Percentiles rank a stretch among this genome's conserved stretches.
Conservation (phyloP, 1,140 invertebrate species). For the Lasioglossum albipes region DNA sequence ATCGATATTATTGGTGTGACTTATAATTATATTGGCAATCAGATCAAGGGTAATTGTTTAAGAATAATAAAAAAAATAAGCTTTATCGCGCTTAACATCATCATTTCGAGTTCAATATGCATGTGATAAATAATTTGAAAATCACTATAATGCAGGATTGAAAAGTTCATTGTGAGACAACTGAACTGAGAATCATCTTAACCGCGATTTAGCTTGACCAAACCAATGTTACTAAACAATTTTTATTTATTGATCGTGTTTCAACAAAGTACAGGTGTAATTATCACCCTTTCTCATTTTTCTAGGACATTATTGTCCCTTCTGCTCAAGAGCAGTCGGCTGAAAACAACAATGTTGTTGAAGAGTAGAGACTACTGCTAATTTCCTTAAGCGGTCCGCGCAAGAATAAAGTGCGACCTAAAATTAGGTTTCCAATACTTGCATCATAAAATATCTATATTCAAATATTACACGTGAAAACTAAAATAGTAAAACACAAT, state of each 20-base stretch:
- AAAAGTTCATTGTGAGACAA: too few relatives aligned
- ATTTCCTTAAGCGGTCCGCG: conserved; percentile 57
- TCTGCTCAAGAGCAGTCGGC: conserved; percentile 64
- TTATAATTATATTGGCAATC: too few relatives aligned
- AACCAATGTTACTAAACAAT: conserved; percentile 22
- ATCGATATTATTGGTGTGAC: too few relatives aligned
- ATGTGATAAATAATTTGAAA: background rate
- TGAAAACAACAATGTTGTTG: conserved; percentile 77
- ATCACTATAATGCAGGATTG: too few relatives aligned
- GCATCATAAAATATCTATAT: conserved; percentile 10
- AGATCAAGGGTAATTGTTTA: background rate
- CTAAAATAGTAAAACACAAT: background rate
- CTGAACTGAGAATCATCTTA: conserved; percentile 18
- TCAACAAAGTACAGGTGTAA: conserved; percentile 51
- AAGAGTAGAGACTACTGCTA: conserved; percentile 65
- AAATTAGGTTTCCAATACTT: conserved; percentile 31
- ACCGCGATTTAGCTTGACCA: conserved; percentile 19
- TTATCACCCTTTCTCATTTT: conserved; percentile 45
- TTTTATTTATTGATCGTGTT: conserved; percentile 36
- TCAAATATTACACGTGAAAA: conserved; percentile 13
- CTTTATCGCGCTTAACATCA: conserved; percentile 36
- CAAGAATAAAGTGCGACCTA: conserved; percentile 54
- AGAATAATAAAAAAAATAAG: conserved; percentile 14
- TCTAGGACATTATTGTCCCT: conserved; percentile 55
- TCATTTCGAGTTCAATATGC: conserved; percentile 5